Evolutionary conservation across 2,888 invertebrate species (phyloP).

Genomic region (Oxyteleia sp.): DNA sequence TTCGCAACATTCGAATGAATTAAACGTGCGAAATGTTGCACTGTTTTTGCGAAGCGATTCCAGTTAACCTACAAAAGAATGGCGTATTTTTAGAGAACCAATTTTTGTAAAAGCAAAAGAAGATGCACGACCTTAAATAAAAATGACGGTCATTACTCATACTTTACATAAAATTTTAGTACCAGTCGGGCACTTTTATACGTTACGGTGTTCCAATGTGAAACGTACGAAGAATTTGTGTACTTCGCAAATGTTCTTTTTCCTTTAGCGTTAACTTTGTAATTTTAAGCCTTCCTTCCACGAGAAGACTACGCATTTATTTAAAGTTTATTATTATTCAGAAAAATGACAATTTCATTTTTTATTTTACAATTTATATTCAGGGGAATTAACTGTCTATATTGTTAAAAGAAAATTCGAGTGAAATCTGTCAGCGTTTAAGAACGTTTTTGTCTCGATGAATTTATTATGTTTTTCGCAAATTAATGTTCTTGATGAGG

Average conservation of each 20-base stretch:
- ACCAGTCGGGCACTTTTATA: conserved; percentile 31
- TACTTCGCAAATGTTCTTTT: conserved; percentile 32
- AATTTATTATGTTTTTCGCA: conserved; percentile 5
- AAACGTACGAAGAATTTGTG: conserved; percentile 22
- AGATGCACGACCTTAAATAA: conserved; percentile 32
- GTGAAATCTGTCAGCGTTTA: not conserved
- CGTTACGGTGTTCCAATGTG: conserved; percentile 21
- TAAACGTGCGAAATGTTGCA: too few relatives aligned
- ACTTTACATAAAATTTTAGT: conserved; percentile 48
- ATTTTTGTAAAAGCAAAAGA: conserved; percentile 36
- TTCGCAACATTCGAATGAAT: too few relatives aligned
- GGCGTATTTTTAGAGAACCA: conserved; percentile 20
- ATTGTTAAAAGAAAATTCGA: too few relatives aligned
- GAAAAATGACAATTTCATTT: not conserved
- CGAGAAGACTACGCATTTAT: not conserved
- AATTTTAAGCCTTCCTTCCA: conserved; percentile 7
- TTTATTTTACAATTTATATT: too few relatives aligned
- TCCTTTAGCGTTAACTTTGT: conserved; percentile 19
- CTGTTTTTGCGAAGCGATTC: conserved; percentile 5
- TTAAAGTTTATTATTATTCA: not conserved
- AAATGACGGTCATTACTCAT: conserved; percentile 46
- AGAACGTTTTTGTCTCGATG: not conserved
- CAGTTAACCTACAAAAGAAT: conserved; percentile 23
- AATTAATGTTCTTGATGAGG: conserved; percentile 3
- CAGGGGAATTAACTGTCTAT: too few relatives aligned